Conservation (phyloP, 1,140 invertebrate species). For the Solen grandis region DNA sequence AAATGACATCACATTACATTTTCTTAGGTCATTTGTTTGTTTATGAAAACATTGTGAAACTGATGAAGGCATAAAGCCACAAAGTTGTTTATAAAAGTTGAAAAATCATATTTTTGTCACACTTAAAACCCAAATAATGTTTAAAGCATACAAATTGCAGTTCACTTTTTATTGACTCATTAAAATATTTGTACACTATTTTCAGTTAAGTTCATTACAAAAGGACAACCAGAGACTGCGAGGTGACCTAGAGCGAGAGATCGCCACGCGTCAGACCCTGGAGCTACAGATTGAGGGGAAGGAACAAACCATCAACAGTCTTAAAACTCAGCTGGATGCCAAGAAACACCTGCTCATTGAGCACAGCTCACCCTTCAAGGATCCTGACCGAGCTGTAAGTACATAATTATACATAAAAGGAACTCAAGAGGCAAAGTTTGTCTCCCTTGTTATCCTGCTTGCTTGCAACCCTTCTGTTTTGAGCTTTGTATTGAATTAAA, state of each 20-base stretch:
- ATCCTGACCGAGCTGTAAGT: slow-evolving; percentile 66
- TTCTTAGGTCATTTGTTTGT: no score
- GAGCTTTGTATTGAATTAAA: no score
- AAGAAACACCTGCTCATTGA: slow-evolving; percentile 62
- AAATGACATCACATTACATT: no score
- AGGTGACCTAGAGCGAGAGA: slow-evolving; percentile 77
- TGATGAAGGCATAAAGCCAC: not conserved
- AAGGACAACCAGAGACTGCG: slow-evolving; percentile 77
- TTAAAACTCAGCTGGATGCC: slow-evolving; percentile 73
- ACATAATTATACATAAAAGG: no score
- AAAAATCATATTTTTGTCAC: no score
- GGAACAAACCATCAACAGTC: slow-evolving; percentile 75
- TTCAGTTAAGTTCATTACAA: slow-evolving; percentile 74
- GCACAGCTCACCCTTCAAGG: slow-evolving; percentile 62
- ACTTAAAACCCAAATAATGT: not conserved
- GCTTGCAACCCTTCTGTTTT: no score
- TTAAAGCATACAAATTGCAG: not conserved
- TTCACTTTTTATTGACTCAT: not conserved
- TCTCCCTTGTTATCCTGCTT: not conserved
- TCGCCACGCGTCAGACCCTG: slow-evolving; percentile 74
- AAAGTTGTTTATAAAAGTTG: not conserved
- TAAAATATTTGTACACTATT: slow-evolving; percentile 16
- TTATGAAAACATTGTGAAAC: no score
- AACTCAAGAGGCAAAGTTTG: no score
- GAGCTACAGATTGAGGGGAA: slow-evolving; percentile 79